Evolutionary conservation across 2,797 vertebrate species (phyloP).

Genomic region (Sebastes goodei): DNA sequence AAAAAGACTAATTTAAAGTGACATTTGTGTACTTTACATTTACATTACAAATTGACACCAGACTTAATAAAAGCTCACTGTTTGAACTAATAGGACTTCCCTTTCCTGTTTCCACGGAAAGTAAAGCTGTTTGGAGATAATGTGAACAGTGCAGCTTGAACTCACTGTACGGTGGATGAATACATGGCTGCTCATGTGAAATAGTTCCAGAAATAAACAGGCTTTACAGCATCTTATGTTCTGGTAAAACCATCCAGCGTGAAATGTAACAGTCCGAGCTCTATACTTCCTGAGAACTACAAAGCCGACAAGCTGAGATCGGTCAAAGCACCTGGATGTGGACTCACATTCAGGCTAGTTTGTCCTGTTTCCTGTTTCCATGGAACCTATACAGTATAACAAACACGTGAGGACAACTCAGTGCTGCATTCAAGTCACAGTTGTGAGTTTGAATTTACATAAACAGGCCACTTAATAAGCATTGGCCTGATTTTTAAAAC

Average conservation of each 20-base stretch:
- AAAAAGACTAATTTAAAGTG: not conserved
- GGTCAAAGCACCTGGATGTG: not conserved
- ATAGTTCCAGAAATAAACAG: not conserved
- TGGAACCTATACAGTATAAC: not conserved
- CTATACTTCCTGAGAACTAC: too few relatives aligned
- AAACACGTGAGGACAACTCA: not conserved
- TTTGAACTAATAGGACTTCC: not conserved
- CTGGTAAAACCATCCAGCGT: not conserved
- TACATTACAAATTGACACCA: not conserved
- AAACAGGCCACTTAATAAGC: not conserved
- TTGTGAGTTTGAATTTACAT: not conserved
- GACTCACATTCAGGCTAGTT: not conserved
- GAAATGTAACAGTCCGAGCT: not conserved
- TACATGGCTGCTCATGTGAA: slow-evolving; percentile 11
- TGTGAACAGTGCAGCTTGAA: not conserved
- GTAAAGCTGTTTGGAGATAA: not conserved
- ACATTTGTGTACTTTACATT: not conserved
- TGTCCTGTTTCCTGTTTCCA: not conserved
- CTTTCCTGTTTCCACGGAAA: slow-evolving; percentile 1
- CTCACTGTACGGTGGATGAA: not conserved
- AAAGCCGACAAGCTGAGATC: not conserved
- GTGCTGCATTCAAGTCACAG: too few relatives aligned
- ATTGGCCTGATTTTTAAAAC: not conserved
- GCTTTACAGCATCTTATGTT: not conserved
- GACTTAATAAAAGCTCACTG: not conserved